These are phyloP conservation scores for Macroramphosus scolopax DNA, from an alignment of 2,797 vertebrate species.

Conservation along the genomic window DNA sequence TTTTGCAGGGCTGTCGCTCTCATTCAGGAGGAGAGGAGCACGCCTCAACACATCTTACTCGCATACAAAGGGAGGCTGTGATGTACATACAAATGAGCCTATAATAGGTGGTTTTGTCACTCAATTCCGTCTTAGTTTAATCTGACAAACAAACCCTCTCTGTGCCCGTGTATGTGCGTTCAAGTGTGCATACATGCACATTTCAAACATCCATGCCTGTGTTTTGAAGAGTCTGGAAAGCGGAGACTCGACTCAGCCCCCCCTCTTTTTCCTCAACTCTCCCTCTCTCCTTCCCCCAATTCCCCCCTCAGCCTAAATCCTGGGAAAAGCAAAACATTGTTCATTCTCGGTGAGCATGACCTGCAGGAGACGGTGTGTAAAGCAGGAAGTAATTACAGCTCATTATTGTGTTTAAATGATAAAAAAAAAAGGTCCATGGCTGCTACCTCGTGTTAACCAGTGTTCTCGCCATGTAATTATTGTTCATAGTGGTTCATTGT, in stretches of 20 bases:
- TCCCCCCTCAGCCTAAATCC: constrained; percentile 34
- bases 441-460: constrained; percentile 43
- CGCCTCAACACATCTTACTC: constrained; percentile 66
- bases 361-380: constrained; percentile 64
- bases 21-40: constrained; percentile 48
- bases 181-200: constrained; percentile 12
- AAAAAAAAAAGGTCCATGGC: constrained; percentile 1
- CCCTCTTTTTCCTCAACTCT: not conserved
- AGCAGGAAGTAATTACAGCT: constrained; percentile 75
- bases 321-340: constrained; percentile 62
- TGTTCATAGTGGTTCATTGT: constrained; percentile 52
- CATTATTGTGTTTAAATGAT: constrained; percentile 72
- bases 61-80: constrained; percentile 64
- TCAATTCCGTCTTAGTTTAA: constrained; percentile 61
- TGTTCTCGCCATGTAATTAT: constrained; percentile 48
- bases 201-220: constrained; percentile 21
- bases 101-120: constrained; percentile 71
- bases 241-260: constrained; percentile 16
- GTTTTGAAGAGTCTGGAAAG: constrained; percentile 24
- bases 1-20: constrained; percentile 49
- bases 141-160: constrained; percentile 57
- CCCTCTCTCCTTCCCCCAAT: not conserved
- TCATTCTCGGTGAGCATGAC: constrained; percentile 59
- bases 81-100: constrained; percentile 76
- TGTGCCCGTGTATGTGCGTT: constrained; percentile 21